Evolutionary conservation across 2,797 vertebrate genomes (phyloP).

Genomic region (Oreonectes daqikongensis): DNA sequence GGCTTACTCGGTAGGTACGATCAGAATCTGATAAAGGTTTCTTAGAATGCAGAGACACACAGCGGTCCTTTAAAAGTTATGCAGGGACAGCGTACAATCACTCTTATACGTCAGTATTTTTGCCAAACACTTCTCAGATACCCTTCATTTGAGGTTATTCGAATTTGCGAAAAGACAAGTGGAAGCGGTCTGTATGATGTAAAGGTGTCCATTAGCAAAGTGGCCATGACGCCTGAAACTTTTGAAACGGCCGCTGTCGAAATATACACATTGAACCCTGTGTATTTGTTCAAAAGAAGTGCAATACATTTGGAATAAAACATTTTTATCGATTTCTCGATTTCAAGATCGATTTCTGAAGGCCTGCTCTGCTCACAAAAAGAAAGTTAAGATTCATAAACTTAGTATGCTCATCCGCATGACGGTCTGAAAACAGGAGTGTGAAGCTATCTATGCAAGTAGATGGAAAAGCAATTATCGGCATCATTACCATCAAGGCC

Average conservation of each 20-base stretch:
- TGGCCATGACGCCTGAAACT: conserved; percentile 11
- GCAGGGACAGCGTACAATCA: not conserved
- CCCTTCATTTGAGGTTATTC: conserved; percentile 1
- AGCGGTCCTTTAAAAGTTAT: not conserved
- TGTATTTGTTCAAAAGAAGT: conserved; percentile 1
- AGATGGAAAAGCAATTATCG: not conserved
- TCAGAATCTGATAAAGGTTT: not conserved
- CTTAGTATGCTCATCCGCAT: not conserved
- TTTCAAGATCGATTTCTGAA: no score
- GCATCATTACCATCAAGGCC: conserved; percentile 20
- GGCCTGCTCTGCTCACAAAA: not conserved
- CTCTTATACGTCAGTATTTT: not conserved
- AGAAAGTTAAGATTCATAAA: not conserved
- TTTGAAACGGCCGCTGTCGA: conserved; percentile 23
- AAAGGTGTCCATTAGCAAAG: conserved; percentile 15
- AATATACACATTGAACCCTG: not conserved
- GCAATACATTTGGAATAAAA: not conserved
- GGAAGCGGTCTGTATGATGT: conserved; percentile 3
- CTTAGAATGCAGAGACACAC: not conserved
- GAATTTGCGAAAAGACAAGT: conserved; percentile 8
- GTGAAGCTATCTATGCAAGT: not conserved
- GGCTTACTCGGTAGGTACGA: not conserved
- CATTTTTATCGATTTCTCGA: no score
- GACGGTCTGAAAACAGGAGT: not conserved
- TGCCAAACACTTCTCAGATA: conserved; percentile 7